Percentiles rank a stretch among this genome's conserved stretches.
Evolutionary conservation across 2,113 vertebrate genomes (phyloP).

Genomic region (Meles meles): DNA sequence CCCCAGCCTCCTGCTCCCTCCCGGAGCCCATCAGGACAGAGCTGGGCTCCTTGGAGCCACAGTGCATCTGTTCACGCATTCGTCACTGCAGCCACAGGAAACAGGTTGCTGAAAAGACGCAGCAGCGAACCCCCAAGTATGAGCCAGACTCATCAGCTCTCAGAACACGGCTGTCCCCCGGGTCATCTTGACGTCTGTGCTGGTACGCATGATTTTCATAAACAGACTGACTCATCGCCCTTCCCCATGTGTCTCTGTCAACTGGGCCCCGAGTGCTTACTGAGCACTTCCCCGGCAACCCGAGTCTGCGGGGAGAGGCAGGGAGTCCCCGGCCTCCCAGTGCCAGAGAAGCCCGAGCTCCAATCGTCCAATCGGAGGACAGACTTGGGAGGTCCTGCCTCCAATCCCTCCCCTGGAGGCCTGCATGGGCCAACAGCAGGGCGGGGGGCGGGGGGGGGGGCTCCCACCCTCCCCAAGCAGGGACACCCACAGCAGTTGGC

Average conservation of each 20-base stretch:
- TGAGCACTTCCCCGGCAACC: background rate
- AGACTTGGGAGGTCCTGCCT: background rate
- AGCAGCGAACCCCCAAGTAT: constrained; percentile 18
- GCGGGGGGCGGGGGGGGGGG: too few species aligned
- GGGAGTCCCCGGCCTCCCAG: background rate
- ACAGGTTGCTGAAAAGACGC: background rate
- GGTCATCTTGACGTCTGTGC: constrained; percentile 8
- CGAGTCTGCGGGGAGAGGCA: background rate
- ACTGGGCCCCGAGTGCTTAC: background rate
- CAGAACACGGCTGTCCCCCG: background rate
- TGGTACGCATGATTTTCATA: constrained; percentile 46
- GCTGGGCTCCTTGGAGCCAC: background rate
- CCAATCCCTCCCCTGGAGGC: background rate
- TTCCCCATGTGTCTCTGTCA: background rate
- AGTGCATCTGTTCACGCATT: background rate
- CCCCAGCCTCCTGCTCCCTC: background rate
- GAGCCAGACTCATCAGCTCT: background rate
- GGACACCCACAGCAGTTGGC: background rate
- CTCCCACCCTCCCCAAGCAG: background rate
- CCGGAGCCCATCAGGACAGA: background rate
- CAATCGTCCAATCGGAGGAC: background rate
- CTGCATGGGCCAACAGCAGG: too few species aligned
- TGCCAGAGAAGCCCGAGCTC: background rate
- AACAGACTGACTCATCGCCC: constrained; percentile 45
- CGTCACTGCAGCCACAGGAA: background rate